Evolutionary conservation across 2,888 invertebrate genomes (phyloP).

Genomic region (Schizaphis graminum): DNA sequence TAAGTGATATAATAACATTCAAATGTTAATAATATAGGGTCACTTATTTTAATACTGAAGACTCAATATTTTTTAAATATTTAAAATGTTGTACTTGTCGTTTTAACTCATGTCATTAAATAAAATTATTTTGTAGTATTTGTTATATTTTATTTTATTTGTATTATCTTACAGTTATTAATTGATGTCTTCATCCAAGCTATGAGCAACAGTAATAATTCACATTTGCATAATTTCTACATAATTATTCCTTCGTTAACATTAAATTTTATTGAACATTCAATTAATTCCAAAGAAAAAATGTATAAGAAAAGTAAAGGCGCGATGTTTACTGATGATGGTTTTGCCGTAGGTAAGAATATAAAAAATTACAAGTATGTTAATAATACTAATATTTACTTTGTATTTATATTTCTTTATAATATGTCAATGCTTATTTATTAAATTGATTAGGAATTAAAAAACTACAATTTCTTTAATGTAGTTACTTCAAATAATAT

Average conservation of each 20-base stretch:
- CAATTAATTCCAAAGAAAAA: slow-evolving; percentile 91
- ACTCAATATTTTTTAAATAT: not conserved
- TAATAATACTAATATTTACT: not conserved
- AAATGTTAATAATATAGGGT: not conserved
- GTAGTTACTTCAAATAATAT: not conserved
- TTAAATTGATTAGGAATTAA: not conserved
- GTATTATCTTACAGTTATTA: slow-evolving; percentile 74
- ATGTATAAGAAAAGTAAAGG: slow-evolving; percentile 90
- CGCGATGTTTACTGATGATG: slow-evolving; percentile 96
- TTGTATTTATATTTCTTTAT: not conserved
- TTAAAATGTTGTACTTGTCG: not conserved
- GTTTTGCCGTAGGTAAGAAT: slow-evolving; percentile 90
- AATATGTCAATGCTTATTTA: not conserved
- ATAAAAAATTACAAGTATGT: not conserved
- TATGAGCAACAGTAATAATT: slow-evolving; percentile 74
- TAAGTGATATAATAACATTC: not conserved
- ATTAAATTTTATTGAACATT: slow-evolving; percentile 94
- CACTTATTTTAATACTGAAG: not conserved
- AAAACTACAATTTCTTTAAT: no score
- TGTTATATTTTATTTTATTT: no score
- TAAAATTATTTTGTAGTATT: not conserved
- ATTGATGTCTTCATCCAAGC: slow-evolving; percentile 85
- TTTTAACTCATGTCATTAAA: not conserved
- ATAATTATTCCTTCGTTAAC: slow-evolving; percentile 94
- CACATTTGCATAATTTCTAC: slow-evolving; percentile 86